Evolutionary conservation across 2,113 vertebrate genomes (phyloP).

Genomic region (Lycocorax pyrrhopterus): DNA sequence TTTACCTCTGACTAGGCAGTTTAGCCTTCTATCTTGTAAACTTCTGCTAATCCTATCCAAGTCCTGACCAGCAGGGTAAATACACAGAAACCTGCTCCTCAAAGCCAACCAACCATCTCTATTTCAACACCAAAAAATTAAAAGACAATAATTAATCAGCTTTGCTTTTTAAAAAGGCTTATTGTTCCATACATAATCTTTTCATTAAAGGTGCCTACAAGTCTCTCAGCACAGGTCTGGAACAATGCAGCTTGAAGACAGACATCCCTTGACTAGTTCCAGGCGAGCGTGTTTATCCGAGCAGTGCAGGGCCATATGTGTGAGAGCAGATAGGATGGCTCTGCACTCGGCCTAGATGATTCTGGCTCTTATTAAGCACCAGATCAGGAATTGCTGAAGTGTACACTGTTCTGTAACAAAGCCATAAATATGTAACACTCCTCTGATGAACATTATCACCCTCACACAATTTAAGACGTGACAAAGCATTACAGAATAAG

Average conservation of each 20-base stretch:
- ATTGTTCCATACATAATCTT: background rate
- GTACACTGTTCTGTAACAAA: background rate
- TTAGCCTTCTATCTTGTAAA: background rate
- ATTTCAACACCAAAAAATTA: background rate
- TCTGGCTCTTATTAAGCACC: background rate
- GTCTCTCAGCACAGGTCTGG: background rate
- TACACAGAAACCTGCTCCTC: background rate
- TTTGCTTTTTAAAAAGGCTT: background rate
- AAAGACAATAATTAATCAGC: background rate
- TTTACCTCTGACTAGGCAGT: background rate
- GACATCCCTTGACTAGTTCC: background rate
- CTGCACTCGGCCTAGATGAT: background rate
- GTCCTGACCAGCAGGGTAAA: background rate
- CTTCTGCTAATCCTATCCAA: background rate
- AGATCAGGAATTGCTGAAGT: background rate
- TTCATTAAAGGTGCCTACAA: background rate
- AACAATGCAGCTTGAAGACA: background rate
- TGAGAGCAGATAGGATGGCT: background rate
- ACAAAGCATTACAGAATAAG: background rate
- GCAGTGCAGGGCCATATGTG: background rate
- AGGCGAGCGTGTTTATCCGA: background rate
- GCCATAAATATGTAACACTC: background rate
- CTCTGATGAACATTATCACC: background rate
- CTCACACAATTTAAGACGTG: background rate
- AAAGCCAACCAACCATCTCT: background rate